A percentile compares a stretch with the other conserved stretches of the same genome.
These are phyloP conservation scores for Drosophila birchii DNA, from an alignment of 2,888 invertebrate species.

Conservation along the genomic window DNA sequence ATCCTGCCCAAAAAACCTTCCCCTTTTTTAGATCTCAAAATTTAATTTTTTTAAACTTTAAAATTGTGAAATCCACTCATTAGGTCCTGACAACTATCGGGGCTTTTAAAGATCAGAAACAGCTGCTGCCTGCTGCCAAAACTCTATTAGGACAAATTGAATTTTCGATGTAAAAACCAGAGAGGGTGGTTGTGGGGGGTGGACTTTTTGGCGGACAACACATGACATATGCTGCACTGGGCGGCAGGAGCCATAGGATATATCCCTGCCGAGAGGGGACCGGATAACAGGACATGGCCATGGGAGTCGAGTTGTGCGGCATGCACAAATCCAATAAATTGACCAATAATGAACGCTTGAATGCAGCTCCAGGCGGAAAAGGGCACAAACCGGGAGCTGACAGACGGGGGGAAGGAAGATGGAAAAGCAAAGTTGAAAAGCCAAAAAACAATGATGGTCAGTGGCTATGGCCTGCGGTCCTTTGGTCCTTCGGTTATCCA, in stretches of 20 bases:
- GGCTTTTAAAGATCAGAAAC: background rate
- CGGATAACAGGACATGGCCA: constrained; percentile 14
- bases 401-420: background rate
- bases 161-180: constrained; percentile 62
- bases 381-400: background rate
- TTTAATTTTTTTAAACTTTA: no score
- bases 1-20: no score
- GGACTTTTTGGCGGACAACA: constrained; percentile 52
- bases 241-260: constrained; percentile 15
- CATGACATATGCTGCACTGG: constrained; percentile 69
- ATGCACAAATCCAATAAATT: constrained; percentile 82
- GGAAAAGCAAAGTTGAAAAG: constrained; percentile 67
- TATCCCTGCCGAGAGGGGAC: background rate
- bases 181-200: constrained; percentile 43
- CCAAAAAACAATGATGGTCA: constrained; percentile 75
- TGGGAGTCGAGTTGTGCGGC: constrained; percentile 49
- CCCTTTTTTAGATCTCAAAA: background rate
- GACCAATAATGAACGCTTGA: constrained; percentile 80
- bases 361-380: constrained; percentile 47
- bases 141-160: constrained; percentile 74
- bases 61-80: background rate
- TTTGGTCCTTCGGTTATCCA: constrained; percentile 18
- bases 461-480: constrained; percentile 43
- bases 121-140: constrained; percentile 32
- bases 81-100: background rate